phyloP scores from a whole-genome alignment of 2,113 vertebrate species.

The human region GRCh38 chr2:58279001-58279500 shows the following conservation, averaged over 20 bases:
- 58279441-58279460: background rate
- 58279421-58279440: background rate
- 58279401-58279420: background rate
- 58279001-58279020: no score
- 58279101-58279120: background rate
- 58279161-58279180: constrained; percentile 16
- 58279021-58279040: no score
- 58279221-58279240: background rate
- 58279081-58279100: background rate
- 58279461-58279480: background rate
- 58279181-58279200: background rate
- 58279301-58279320: constrained; percentile 4
- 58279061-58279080: background rate
- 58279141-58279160: background rate
- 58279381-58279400: background rate
- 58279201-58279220: background rate
- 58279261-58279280: background rate
- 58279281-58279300: background rate
- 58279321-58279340: background rate
- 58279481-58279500: background rate
- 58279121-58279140: background rate
- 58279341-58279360: background rate
- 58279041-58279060: background rate
- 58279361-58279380: background rate
- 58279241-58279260: constrained; percentile 1